Conservation (phyloP, 2,113 vertebrate species). For the Rhegmatorhina hoffmannsi region DNA sequence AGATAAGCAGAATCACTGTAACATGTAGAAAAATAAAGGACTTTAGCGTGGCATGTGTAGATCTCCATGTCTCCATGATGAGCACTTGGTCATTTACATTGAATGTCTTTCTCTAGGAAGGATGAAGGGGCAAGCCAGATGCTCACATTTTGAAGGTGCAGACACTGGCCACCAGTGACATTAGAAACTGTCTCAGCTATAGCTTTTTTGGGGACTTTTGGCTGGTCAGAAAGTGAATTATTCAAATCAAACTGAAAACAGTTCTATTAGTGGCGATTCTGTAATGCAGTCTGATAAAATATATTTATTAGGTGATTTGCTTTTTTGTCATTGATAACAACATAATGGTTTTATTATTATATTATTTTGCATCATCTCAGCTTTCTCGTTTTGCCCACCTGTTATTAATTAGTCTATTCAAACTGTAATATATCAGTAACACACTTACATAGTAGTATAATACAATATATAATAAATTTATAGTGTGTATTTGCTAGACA, state of each 20-base stretch:
- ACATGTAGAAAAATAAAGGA: neutral
- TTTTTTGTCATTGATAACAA: neutral
- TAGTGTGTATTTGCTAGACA: neutral
- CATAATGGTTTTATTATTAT: neutral
- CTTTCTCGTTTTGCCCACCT: neutral
- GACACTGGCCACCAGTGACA: accelerated
- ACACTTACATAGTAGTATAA: neutral
- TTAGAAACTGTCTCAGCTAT: neutral
- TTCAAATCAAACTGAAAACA: neutral
- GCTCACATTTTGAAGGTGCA: neutral
- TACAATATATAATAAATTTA: neutral
- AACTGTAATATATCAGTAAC: neutral
- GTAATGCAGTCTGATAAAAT: neutral
- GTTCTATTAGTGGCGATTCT: neutral
- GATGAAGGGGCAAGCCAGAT: neutral
- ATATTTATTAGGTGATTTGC: neutral
- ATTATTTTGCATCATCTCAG: neutral
- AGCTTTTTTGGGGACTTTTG: neutral
- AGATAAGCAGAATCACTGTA: neutral
- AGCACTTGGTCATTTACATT: neutral
- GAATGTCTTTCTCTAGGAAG: neutral
- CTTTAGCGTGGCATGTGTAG: neutral
- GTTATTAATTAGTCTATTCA: neutral
- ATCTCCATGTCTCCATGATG: neutral
- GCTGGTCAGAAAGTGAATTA: neutral